These are phyloP conservation scores for Cassiopea andromeda DNA, from an alignment of 30 jellyfish, hydroid and myxozoan species.

Conservation along the genomic window DNA sequence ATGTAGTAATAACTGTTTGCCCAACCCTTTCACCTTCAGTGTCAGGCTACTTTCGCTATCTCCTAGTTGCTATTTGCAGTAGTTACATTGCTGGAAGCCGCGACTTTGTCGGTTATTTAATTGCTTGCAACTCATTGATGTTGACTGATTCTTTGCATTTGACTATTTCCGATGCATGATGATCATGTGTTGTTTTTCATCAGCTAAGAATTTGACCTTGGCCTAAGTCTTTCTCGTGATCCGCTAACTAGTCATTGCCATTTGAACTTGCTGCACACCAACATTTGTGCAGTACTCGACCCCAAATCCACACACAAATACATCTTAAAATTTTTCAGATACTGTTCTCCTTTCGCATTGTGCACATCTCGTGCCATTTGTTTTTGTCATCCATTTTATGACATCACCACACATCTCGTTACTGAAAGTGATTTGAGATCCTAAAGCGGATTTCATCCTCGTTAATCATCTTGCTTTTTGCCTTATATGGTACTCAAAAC, in stretches of 20 bases:
- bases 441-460: too few species aligned
- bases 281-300: too few species aligned
- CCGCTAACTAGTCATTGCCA: neutral
- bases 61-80: neutral
- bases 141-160: neutral
- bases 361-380: neutral
- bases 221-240: neutral
- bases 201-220: neutral
- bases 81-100: neutral
- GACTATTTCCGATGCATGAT: neutral
- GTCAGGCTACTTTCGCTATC: neutral
- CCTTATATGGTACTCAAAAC: too few species aligned
- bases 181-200: slow-evolving; percentile 5
- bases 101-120: neutral
- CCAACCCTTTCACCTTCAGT: neutral
- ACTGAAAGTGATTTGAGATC: too few species aligned
- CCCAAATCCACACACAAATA: neutral
- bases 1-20: neutral
- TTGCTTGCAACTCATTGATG: neutral
- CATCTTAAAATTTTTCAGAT: neutral
- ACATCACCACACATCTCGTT: neutral
- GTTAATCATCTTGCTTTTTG: too few species aligned
- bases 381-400: neutral
- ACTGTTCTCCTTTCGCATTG: neutral
- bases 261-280: too few species aligned